A percentile compares a stretch with the other conserved stretches of the same genome.
These are phyloP conservation scores for Machaerirhynchus nigripectus DNA, from an alignment of 2,113 vertebrate species.

Conservation along the genomic window DNA sequence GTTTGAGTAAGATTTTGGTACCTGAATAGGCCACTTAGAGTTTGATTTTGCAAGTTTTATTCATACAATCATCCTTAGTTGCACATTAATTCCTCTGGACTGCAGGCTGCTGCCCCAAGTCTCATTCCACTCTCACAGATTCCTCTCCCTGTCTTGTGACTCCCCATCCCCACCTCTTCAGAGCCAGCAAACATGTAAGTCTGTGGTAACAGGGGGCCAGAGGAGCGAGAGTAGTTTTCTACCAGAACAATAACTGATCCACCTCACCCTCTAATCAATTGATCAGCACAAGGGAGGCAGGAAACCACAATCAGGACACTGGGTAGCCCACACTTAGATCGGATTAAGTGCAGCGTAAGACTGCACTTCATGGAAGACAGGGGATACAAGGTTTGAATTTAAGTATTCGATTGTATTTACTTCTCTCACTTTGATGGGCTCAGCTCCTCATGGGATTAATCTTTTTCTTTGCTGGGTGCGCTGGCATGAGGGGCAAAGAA, in stretches of 20 bases:
- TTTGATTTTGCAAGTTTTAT: neutral
- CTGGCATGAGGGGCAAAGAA: neutral
- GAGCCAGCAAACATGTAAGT: accelerated
- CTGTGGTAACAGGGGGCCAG: neutral
- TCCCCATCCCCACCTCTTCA: neutral
- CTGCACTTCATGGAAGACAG: neutral
- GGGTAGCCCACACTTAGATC: neutral
- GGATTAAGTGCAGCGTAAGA: neutral
- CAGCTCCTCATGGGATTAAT: neutral
- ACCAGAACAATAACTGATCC: neutral
- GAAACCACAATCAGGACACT: neutral
- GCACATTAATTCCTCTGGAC: neutral
- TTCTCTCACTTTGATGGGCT: neutral
- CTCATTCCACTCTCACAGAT: neutral
- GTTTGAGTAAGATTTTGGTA: neutral
- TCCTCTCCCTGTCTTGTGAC: neutral
- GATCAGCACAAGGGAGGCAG: neutral
- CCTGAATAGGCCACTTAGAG: neutral
- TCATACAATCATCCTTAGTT: neutral
- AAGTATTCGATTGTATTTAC: neutral
- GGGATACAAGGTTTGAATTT: neutral
- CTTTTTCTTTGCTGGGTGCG: neutral
- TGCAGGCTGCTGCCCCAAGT: neutral
- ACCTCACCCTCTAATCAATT: neutral
- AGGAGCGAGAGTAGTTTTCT: neutral